A percentile compares a stretch with the other conserved stretches of the same genome.
Evolutionary conservation across 53 echinoderm and acorn worm species (phyloP).

Genomic region (Echinarachnius parma): DNA sequence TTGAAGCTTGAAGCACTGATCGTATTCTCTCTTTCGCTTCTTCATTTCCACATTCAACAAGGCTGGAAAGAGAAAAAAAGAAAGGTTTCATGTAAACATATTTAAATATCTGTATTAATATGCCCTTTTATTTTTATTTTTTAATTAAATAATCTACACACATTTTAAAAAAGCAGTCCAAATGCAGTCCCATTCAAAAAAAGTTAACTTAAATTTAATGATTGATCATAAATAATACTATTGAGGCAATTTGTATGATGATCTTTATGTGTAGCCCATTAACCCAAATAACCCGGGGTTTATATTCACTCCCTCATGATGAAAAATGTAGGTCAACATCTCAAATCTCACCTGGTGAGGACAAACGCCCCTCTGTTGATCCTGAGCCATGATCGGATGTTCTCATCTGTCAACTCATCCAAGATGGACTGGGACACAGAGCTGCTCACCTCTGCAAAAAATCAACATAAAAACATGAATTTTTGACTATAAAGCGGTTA

Average conservation of each 20-base stretch:
- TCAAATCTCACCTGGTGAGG: conserved; percentile 57
- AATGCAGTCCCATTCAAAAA: too few species aligned
- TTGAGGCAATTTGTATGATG: too few species aligned
- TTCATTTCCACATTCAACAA: conserved; percentile 58
- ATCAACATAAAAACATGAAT: neutral
- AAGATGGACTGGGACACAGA: conserved; percentile 69
- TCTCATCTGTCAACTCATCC: conserved; percentile 49
- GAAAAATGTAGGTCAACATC: neutral
- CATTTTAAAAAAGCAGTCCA: too few species aligned
- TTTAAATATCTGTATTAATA: too few species aligned
- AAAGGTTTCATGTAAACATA: neutral
- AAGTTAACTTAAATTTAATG: too few species aligned
- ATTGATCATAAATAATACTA: too few species aligned
- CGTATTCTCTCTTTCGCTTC: conserved; percentile 31
- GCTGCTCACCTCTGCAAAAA: conserved; percentile 2
- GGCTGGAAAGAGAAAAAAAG: conserved; percentile 38
- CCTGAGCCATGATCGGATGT: conserved; percentile 68
- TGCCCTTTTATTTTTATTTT: too few species aligned
- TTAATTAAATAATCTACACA: too few species aligned
- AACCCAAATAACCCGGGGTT: neutral
- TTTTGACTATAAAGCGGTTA: too few species aligned
- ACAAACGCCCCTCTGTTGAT: conserved; percentile 87
- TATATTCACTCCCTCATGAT: neutral
- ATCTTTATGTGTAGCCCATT: neutral
- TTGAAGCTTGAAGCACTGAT: conserved; percentile 25